A percentile compares a stretch with the other conserved stretches of the same genome.
These are phyloP conservation scores for Thinocorus orbignyianus DNA, from an alignment of 2,113 vertebrate genomes.

Conservation along the genomic window DNA sequence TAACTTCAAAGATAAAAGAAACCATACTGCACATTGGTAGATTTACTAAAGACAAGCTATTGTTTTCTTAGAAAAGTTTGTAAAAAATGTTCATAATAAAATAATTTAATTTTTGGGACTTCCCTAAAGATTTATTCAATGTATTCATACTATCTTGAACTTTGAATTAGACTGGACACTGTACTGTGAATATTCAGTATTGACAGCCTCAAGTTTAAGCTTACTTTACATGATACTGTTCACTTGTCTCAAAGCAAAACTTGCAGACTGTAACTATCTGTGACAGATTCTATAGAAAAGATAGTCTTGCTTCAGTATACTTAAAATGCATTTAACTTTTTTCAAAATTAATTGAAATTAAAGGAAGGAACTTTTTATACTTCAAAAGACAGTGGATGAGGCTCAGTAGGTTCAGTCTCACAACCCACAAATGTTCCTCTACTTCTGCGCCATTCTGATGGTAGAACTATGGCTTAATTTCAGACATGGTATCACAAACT, in stretches of 20 bases:
- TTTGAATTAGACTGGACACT: not conserved
- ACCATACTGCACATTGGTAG: not conserved
- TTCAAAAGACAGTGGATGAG: not conserved
- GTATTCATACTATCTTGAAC: not conserved
- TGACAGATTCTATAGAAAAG: not conserved
- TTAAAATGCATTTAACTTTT: not conserved
- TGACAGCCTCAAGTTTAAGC: not conserved
- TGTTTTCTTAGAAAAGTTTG: not conserved
- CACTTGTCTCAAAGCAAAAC: not conserved
- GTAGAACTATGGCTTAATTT: not conserved
- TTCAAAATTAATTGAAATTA: not conserved
- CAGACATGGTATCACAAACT: not conserved
- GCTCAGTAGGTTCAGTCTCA: not conserved
- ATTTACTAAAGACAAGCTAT: not conserved
- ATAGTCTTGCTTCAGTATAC: not conserved
- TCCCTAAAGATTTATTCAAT: not conserved
- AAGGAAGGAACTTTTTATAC: not conserved
- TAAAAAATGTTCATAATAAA: not conserved
- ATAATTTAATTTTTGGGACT: not conserved
- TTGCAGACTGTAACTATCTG: not conserved
- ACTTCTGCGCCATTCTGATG: not conserved
- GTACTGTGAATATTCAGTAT: not conserved
- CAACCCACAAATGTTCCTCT: not conserved
- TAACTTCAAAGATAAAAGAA: not conserved
- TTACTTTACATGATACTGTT: not conserved